Conservation (phyloP, 2,113 vertebrate species). For the Pseudopodoces humilis region DNA sequence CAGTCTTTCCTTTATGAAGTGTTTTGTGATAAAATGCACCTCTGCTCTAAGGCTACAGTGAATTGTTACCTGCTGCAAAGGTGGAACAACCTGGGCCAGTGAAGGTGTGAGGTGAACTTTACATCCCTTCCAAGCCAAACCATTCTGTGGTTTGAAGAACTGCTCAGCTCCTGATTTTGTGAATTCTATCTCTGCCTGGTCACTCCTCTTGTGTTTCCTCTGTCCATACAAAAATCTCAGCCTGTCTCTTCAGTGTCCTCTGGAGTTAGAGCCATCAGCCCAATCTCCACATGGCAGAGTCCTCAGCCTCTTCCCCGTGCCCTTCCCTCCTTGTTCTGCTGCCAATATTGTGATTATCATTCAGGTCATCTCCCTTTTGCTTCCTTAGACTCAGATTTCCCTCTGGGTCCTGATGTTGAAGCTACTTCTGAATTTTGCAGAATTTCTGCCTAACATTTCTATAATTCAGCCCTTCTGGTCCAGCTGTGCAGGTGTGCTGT, state of each 20-base stretch:
- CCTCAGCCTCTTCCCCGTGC: neutral
- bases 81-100: accelerated
- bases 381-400: neutral
- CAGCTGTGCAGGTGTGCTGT: neutral
- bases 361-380: neutral
- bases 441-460: neutral
- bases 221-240: neutral
- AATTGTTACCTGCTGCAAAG: neutral
- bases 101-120: neutral
- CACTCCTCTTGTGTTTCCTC: neutral
- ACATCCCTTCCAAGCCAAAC: neutral
- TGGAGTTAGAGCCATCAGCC: neutral
- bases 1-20: neutral
- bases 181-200: neutral
- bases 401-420: neutral
- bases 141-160: neutral
- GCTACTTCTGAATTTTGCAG: neutral
- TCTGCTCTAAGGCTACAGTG: neutral
- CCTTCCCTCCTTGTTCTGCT: neutral
- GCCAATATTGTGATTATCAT: neutral
- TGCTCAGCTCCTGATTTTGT: neutral
- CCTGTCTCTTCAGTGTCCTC: neutral
- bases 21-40: neutral
- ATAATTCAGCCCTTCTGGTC: neutral
- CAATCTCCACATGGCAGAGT: accelerated